These are phyloP conservation scores for Xestia xanthographa DNA, from an alignment of 2,888 invertebrate species.

Conservation along the genomic window DNA sequence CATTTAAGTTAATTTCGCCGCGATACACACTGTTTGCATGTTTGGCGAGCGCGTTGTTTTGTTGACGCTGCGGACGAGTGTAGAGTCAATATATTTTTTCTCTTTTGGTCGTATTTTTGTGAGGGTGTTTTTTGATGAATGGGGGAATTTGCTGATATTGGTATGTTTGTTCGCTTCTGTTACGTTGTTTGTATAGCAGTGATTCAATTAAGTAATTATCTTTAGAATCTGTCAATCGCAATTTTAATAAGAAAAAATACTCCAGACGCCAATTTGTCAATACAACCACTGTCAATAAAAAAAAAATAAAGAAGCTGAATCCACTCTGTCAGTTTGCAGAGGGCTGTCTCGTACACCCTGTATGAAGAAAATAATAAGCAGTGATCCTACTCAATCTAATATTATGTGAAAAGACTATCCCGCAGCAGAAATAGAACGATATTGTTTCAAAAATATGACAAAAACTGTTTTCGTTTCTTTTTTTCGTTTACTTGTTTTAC, in stretches of 20 bases:
- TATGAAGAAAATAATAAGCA: no score
- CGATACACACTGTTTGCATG: conserved; percentile 51
- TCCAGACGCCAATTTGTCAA: neutral
- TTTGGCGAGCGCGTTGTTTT: conserved; percentile 31
- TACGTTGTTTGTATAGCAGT: neutral
- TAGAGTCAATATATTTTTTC: conserved; percentile 31
- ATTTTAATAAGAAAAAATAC: neutral
- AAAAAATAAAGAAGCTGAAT: no score
- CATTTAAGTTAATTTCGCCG: conserved; percentile 58
- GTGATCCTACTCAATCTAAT: neutral
- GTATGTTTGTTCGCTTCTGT: neutral
- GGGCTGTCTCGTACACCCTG: no score
- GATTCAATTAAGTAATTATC: neutral
- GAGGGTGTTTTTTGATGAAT: neutral
- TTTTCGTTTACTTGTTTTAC: neutral
- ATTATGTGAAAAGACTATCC: neutral
- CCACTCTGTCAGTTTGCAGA: no score
- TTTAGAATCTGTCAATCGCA: neutral
- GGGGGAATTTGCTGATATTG: neutral
- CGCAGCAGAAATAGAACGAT: neutral
- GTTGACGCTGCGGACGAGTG: conserved; percentile 16
- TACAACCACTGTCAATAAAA: neutral
- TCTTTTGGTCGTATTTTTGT: conserved; percentile 15
- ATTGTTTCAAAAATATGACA: neutral
- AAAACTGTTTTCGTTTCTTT: neutral